Percentiles rank a stretch among this genome's conserved stretches.
phyloP scores from a whole-genome alignment of 2,888 invertebrate genomes.

The Choreutis nemorana region DNA sequence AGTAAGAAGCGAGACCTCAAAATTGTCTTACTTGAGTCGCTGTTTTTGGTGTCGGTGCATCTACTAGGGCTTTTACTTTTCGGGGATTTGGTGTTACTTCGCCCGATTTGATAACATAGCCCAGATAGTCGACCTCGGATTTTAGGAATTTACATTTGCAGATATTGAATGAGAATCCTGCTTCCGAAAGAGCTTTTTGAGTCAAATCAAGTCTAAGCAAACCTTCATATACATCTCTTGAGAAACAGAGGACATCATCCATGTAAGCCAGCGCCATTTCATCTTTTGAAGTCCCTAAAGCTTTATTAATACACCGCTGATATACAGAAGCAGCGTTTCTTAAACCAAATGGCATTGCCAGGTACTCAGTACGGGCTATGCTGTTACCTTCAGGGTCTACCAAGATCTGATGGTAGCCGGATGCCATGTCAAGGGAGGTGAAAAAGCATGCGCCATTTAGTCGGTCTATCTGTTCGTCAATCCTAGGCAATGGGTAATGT shows the following conservation, averaged over 20 bases:
- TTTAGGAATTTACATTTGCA: conserved; percentile 14
- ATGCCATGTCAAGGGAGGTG: conserved; percentile 11
- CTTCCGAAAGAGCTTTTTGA: conserved; percentile 2
- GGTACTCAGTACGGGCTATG: conserved; percentile 12
- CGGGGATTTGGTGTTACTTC: conserved; percentile 13
- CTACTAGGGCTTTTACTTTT: conserved; percentile 11
- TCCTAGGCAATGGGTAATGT: conserved; percentile 13
- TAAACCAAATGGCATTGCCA: conserved; percentile 15
- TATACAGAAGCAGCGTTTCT: conserved; percentile 14
- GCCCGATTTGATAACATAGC: conserved; percentile 10
- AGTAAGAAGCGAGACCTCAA: too few species aligned
- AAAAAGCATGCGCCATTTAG: conserved; percentile 10
- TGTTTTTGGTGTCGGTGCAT: conserved; percentile 9
- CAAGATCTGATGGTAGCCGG: conserved; percentile 11
- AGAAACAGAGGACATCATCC: conserved; percentile 12
- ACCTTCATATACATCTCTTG: conserved; percentile 8
- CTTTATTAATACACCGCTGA: conserved; percentile 12
- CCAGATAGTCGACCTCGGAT: conserved; percentile 13
- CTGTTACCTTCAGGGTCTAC: conserved; percentile 11
- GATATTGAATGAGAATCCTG: conserved; percentile 11
- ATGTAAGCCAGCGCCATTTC: conserved; percentile 13
- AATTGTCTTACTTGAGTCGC: conserved; percentile 15
- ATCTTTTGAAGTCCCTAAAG: conserved; percentile 9
- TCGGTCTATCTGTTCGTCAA: conserved; percentile 14
- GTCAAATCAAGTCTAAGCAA: conserved; percentile 9